These are phyloP conservation scores for Anarrhichthys ocellatus DNA, from an alignment of 2,113 vertebrate species.

Conservation along the genomic window DNA sequence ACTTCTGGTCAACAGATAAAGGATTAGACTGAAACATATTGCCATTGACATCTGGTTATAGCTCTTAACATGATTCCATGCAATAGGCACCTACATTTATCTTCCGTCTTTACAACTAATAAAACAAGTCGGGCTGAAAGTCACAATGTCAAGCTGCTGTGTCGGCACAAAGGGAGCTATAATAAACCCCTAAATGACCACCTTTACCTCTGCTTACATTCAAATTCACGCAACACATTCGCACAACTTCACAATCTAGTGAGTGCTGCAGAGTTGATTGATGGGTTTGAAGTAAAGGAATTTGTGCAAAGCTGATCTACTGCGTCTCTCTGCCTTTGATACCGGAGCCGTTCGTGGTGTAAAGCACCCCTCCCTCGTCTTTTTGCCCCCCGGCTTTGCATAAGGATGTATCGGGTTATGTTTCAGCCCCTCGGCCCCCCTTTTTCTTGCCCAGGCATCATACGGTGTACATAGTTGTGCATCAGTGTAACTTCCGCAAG, in stretches of 20 bases:
- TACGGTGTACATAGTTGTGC: not conserved
- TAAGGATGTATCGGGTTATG: conserved; percentile 18
- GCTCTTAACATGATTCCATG: not conserved
- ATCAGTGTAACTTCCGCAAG: not conserved
- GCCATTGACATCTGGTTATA: conserved; percentile 29
- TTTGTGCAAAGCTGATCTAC: conserved; percentile 16
- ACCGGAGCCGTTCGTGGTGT: not conserved
- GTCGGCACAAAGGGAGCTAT: conserved; percentile 14
- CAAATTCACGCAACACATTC: conserved; percentile 10
- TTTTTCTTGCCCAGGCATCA: conserved; percentile 25
- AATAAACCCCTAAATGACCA: conserved; percentile 33
- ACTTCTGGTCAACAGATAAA: not conserved
- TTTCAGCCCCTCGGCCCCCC: conserved; percentile 38
- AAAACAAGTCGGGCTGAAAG: conserved; percentile 49
- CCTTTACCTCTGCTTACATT: not conserved
- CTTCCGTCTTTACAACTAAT: conserved; percentile 3
- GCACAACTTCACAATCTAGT: not conserved
- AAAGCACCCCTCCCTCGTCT: conserved; percentile 37
- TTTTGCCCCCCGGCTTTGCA: conserved; percentile 39
- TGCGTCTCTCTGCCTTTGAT: not conserved
- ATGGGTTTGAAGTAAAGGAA: not conserved
- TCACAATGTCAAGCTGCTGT: conserved; percentile 10
- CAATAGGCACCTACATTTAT: conserved; percentile 8
- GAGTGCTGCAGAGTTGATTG: not conserved
- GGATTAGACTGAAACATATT: not conserved